Evolutionary conservation across 1,140 invertebrate genomes (phyloP).

Genomic region (Nylanderia fulva): DNA sequence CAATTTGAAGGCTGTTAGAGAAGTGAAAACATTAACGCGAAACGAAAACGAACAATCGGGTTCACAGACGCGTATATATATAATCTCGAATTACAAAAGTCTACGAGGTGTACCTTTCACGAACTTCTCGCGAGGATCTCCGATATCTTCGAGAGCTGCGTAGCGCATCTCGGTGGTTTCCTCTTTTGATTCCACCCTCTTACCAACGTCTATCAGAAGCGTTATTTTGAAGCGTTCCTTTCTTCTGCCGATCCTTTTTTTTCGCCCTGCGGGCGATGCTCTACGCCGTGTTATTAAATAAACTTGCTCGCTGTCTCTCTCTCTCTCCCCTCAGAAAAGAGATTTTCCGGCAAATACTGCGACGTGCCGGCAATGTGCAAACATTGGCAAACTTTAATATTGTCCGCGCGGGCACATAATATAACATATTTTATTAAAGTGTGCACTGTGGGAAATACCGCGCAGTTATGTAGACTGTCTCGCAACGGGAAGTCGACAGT

Average conservation of each 20-base stretch:
- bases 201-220: not conserved
- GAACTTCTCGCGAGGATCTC: conserved; percentile 62
- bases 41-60: conserved; percentile 26
- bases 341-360: conserved; percentile 23
- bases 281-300: conserved; percentile 52
- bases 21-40: conserved; percentile 15
- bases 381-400: conserved; percentile 59
- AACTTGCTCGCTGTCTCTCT: conserved; percentile 34
- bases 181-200: conserved; percentile 6
- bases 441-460: conserved; percentile 3
- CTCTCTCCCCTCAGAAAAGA: conserved; percentile 26
- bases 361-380: conserved; percentile 27
- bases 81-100: conserved; percentile 62
- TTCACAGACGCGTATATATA: not conserved
- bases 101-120: conserved; percentile 49
- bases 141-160: conserved; percentile 48
- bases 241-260: not conserved
- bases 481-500: not conserved
- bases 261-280: not conserved
- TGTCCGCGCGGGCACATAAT: conserved; percentile 44
- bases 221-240: conserved; percentile 41
- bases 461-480: conserved; percentile 4
- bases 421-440: conserved; percentile 60
- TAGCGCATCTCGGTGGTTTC: conserved; percentile 33
- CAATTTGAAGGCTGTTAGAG: not conserved